Conservation (phyloP, 2,888 invertebrate species). For the Drosophila greeni region DNA sequence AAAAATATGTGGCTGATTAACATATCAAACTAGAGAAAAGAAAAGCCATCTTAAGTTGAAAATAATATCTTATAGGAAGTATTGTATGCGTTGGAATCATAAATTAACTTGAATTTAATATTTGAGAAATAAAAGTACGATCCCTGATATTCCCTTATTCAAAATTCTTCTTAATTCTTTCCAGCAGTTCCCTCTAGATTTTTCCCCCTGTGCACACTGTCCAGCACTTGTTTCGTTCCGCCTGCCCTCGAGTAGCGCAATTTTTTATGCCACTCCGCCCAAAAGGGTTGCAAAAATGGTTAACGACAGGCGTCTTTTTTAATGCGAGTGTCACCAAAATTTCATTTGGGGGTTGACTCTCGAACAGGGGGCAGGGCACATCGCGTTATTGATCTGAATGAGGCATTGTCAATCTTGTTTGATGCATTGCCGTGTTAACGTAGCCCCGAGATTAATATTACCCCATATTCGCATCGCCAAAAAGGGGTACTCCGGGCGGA, state of each 20-base stretch:
- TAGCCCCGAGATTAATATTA: slow-evolving; percentile 61
- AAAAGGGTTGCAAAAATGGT: slow-evolving; percentile 70
- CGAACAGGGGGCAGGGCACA: slow-evolving; percentile 6
- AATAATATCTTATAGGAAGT: too few species aligned
- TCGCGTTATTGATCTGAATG: slow-evolving; percentile 65
- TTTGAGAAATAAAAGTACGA: too few species aligned
- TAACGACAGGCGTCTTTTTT: slow-evolving; percentile 51
- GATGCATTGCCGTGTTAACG: slow-evolving; percentile 58
- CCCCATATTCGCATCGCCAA: slow-evolving; percentile 32
- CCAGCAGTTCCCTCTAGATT: accelerated
- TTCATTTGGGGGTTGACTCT: slow-evolving; percentile 53
- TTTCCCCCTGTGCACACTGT: slow-evolving; percentile 9
- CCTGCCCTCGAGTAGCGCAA: slow-evolving; percentile 66
- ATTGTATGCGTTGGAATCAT: too few species aligned
- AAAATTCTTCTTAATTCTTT: not conserved
- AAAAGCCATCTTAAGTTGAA: too few species aligned
- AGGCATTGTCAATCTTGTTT: slow-evolving; percentile 67
- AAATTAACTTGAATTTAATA: too few species aligned
- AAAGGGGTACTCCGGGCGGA: slow-evolving; percentile 29
- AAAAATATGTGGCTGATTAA: not conserved
- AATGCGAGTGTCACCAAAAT: slow-evolving; percentile 56
- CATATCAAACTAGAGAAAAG: not conserved
- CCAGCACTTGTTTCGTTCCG: slow-evolving; percentile 69
- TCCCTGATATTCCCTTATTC: too few species aligned
- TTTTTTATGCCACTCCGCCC: slow-evolving; percentile 64